These are phyloP conservation scores for Forbesichthys papilliferus DNA, from an alignment of 2,113 vertebrate genomes.

Conservation along the genomic window DNA sequence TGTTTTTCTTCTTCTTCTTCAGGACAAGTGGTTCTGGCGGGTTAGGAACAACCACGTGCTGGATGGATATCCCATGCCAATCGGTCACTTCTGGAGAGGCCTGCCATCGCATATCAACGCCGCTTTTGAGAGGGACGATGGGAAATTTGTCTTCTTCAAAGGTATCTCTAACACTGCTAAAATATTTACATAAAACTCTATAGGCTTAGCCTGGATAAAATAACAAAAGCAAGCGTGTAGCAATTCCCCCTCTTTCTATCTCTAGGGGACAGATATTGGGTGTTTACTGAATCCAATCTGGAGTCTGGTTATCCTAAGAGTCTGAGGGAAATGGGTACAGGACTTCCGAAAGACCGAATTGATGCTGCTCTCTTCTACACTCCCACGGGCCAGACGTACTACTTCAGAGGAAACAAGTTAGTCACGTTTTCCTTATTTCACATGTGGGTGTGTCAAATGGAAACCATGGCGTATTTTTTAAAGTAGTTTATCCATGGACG, in stretches of 20 bases:
- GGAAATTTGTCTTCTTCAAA: slow-evolving; percentile 93
- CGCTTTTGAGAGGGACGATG: slow-evolving; percentile 89
- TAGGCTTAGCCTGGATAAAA: no score
- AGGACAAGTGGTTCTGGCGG: slow-evolving; percentile 91
- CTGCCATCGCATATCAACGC: slow-evolving; percentile 80
- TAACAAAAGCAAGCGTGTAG: no score
- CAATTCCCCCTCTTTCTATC: neutral
- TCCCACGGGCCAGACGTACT: slow-evolving; percentile 88
- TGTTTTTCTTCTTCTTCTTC: neutral
- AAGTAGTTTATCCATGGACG: no score
- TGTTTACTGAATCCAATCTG: slow-evolving; percentile 84
- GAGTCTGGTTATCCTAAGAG: slow-evolving; percentile 82
- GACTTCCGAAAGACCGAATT: slow-evolving; percentile 84
- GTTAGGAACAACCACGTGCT: slow-evolving; percentile 84
- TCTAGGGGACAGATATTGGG: slow-evolving; percentile 87
- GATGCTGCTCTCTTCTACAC: slow-evolving; percentile 88
- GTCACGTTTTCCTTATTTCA: slow-evolving; percentile 38
- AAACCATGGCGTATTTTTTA: no score
- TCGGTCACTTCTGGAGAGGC: slow-evolving; percentile 90
- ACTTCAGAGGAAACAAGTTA: slow-evolving; percentile 88
- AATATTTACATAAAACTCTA: neutral
- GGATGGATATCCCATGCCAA: slow-evolving; percentile 89
- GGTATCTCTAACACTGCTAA: slow-evolving; percentile 62
- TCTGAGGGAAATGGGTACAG: slow-evolving; percentile 82
- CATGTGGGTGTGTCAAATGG: neutral